A percentile compares a stretch with the other conserved stretches of the same genome.
phyloP scores from a whole-genome alignment of 1,140 invertebrate species.

The Cataglyphis hispanica region DNA sequence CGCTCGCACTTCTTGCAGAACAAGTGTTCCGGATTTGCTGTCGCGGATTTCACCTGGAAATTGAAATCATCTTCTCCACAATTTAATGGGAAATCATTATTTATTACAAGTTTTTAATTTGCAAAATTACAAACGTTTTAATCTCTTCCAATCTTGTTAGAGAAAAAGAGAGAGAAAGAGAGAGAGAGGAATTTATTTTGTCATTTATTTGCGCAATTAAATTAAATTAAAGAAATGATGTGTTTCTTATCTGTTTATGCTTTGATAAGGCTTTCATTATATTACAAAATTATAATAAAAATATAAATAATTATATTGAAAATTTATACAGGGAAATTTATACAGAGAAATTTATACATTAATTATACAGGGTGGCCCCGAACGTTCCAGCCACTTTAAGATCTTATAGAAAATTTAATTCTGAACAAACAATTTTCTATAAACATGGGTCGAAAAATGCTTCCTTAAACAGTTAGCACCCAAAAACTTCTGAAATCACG shows the following conservation, averaged over 20 bases:
- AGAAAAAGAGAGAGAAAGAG: neutral
- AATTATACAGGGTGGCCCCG: no score
- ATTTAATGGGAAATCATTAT: neutral
- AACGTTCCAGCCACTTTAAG: no score
- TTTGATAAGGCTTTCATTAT: neutral
- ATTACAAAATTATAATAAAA: neutral
- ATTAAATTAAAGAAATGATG: neutral
- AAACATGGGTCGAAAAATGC: no score
- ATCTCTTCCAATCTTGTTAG: neutral
- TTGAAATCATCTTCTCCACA: neutral
- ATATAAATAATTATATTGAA: neutral
- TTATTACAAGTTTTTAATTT: neutral
- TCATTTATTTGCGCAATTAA: neutral
- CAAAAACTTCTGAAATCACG: no score
- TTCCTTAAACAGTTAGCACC: no score
- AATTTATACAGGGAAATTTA: no score
- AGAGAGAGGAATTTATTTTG: neutral
- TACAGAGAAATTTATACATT: no score
- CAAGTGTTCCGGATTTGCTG: neutral
- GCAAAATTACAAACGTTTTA: neutral
- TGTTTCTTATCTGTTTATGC: neutral
- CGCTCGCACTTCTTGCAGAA: conserved; percentile 5
- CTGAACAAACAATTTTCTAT: no score
- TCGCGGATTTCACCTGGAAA: conserved; percentile 2
- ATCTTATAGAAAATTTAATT: no score